Percentiles rank a stretch among this genome's conserved stretches.
Conservation (phyloP, 2,113 vertebrate genomes). For the Otus sunia region DNA sequence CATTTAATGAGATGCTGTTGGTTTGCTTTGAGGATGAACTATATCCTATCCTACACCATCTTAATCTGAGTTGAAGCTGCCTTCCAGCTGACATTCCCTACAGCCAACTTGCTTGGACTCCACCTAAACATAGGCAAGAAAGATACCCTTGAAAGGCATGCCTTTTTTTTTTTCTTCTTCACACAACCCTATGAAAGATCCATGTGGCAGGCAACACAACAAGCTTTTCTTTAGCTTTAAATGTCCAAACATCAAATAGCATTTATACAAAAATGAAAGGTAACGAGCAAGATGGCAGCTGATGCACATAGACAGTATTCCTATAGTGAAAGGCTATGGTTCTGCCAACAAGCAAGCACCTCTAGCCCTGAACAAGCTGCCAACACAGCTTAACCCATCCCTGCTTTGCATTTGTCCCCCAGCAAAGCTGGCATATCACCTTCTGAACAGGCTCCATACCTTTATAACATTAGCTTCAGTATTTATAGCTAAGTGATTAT, state of each 20-base stretch:
- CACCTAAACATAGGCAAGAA: background rate
- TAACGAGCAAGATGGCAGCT: background rate
- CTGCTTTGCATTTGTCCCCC: background rate
- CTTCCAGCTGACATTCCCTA: background rate
- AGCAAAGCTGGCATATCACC: background rate
- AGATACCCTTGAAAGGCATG: background rate
- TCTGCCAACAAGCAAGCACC: background rate
- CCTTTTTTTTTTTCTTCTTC: background rate
- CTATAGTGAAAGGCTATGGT: background rate
- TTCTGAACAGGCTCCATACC: background rate
- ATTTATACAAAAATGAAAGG: background rate
- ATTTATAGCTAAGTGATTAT: background rate
- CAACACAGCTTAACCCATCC: background rate
- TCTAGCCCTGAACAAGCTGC: background rate
- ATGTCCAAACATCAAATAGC: background rate
- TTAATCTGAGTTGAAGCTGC: background rate
- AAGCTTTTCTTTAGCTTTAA: background rate
- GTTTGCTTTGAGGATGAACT: background rate
- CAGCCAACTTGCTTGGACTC: background rate
- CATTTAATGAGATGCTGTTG: background rate
- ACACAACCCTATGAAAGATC: background rate
- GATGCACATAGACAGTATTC: accelerated
- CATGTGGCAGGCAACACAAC: background rate
- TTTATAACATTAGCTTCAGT: background rate
- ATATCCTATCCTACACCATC: background rate